Evolutionary conservation across 2,113 vertebrate genomes (phyloP).

Genomic region (Leucopsar rothschildi): DNA sequence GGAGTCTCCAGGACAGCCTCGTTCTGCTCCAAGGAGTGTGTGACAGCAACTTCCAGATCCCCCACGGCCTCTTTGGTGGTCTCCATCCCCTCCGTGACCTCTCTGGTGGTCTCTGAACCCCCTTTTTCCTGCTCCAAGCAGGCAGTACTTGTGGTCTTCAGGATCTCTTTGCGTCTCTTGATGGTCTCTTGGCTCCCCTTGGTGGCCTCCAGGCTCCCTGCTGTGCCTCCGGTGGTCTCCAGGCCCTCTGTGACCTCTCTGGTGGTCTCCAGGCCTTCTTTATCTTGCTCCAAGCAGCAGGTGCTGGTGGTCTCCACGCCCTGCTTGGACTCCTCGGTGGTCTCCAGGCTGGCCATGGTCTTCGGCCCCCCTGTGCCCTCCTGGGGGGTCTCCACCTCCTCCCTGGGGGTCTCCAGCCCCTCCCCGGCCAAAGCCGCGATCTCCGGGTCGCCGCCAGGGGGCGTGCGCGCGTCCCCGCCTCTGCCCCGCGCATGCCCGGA

Average conservation of each 20-base stretch:
- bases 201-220: background rate
- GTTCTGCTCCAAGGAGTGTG: background rate
- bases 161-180: background rate
- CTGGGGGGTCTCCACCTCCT: background rate
- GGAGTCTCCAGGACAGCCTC: background rate
- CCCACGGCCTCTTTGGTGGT: rapidly evolving
- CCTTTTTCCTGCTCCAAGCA: background rate
- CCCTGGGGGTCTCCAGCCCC: background rate
- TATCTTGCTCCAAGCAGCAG: too few relatives aligned
- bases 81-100: background rate
- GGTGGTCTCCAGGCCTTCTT: background rate
- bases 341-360: background rate
- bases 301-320: background rate
- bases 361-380: too few relatives aligned
- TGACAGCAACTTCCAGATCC: background rate
- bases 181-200: background rate
- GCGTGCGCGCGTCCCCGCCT: background rate
- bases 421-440: background rate
- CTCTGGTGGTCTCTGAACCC: background rate
- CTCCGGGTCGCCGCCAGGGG: background rate
- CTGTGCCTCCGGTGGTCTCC: background rate
- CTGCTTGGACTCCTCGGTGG: background rate
- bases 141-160: rapidly evolving
- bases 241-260: rapidly evolving
- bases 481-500: background rate